These are phyloP conservation scores for Etia nguti DNA, from an alignment of 2,113 vertebrate species.

Conservation along the genomic window DNA sequence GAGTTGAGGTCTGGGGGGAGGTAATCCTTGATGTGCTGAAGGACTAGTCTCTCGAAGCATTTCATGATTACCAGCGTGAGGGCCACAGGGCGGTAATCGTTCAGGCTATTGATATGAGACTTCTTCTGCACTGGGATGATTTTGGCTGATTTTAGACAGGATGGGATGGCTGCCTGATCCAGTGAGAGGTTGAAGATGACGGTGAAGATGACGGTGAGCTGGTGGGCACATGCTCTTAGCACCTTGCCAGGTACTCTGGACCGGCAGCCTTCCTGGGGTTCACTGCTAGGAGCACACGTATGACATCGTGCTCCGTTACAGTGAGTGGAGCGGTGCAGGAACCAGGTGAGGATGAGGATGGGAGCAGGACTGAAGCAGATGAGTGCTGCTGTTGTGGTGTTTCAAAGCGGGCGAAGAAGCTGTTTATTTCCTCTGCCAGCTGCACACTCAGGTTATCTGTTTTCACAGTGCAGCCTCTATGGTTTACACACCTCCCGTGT, in stretches of 20 bases:
- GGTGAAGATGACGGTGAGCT: not conserved
- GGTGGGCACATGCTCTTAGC: accelerated
- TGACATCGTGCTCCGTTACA: not conserved
- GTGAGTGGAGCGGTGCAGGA: not conserved
- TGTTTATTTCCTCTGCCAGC: accelerated
- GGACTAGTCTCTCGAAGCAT: not conserved
- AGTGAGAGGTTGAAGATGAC: not conserved
- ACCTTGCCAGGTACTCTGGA: not conserved
- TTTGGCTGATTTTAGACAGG: not conserved
- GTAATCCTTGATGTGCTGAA: accelerated
- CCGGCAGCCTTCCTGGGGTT: accelerated
- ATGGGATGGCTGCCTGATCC: not conserved
- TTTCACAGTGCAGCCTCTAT: not conserved
- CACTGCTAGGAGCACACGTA: not conserved
- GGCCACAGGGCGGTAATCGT: not conserved
- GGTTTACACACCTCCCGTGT: accelerated
- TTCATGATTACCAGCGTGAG: accelerated
- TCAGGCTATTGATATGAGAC: not conserved
- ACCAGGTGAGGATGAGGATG: not conserved
- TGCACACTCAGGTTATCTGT: not conserved
- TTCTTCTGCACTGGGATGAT: accelerated
- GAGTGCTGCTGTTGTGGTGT: not conserved
- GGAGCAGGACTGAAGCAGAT: not conserved
- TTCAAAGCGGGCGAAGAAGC: not conserved
- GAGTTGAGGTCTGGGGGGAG: not conserved